Percentiles rank a stretch among this genome's conserved stretches.
These are phyloP conservation scores for Leptopterna dolabrata DNA, from an alignment of 2,888 invertebrate genomes.

Conservation along the genomic window DNA sequence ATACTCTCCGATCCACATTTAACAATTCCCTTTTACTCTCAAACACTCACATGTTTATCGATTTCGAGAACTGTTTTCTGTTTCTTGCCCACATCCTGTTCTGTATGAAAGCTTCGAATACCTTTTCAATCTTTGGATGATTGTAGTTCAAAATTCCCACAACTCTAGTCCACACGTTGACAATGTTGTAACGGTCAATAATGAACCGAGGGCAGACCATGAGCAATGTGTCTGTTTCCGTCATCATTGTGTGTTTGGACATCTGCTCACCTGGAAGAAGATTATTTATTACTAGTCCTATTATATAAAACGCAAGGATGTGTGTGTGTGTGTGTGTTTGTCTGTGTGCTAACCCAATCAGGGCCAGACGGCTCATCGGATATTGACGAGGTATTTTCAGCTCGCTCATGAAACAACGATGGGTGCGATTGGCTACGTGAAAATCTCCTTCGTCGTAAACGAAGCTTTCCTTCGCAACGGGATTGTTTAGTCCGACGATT, in stretches of 20 bases:
- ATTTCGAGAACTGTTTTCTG: conserved; percentile 29
- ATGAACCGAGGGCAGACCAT: conserved; percentile 52
- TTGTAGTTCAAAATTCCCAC: conserved; percentile 33
- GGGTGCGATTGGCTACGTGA: too few species aligned
- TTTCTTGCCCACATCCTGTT: conserved; percentile 44
- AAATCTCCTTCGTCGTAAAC: too few species aligned
- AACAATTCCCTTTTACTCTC: too few species aligned
- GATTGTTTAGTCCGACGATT: too few species aligned
- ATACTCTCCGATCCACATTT: too few species aligned
- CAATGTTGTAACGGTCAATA: conserved; percentile 36
- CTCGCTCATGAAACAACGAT: too few species aligned
- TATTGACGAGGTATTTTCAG: too few species aligned
- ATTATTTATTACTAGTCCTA: neutral
- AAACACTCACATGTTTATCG: conserved; percentile 25
- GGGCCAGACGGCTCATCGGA: too few species aligned
- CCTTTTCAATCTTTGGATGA: conserved; percentile 44
- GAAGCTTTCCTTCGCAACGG: too few species aligned
- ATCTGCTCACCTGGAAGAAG: conserved; percentile 43
- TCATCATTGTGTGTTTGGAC: conserved; percentile 43
- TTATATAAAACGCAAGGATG: too few species aligned
- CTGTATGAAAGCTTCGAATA: conserved; percentile 43
- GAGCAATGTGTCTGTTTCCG: conserved; percentile 44
- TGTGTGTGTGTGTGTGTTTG: too few species aligned
- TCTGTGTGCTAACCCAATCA: too few species aligned
- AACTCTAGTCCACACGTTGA: conserved; percentile 42